phyloP scores from a whole-genome alignment of 2,888 invertebrate species.

The Archips crataeganus region DNA sequence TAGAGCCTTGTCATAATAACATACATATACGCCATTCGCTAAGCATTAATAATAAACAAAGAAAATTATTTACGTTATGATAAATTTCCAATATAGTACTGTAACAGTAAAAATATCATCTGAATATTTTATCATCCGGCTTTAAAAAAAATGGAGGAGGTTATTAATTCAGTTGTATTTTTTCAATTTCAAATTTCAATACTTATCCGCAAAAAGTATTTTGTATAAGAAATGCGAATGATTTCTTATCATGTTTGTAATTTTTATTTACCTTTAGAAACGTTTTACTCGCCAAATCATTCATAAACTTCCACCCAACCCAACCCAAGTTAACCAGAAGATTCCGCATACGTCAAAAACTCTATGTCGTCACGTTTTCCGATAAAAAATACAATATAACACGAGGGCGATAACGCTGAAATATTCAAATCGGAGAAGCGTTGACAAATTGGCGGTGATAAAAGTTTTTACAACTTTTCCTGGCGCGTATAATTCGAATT shows the following conservation, averaged over 20 bases:
- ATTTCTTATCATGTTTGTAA: background rate
- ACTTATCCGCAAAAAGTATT: too few species aligned
- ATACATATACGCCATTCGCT: too few species aligned
- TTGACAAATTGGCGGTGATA: conserved; percentile 63
- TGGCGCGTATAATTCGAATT: conserved; percentile 51
- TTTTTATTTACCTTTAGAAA: background rate
- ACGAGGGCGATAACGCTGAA: conserved; percentile 45
- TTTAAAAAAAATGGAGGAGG: too few species aligned
- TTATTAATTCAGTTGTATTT: too few species aligned
- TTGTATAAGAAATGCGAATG: too few species aligned
- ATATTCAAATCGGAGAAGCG: conserved; percentile 56
- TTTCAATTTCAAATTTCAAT: too few species aligned
- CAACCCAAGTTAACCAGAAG: background rate
- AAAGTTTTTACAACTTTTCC: conserved; percentile 57
- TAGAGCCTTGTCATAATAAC: too few species aligned
- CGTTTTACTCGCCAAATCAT: background rate
- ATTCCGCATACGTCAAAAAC: conserved; percentile 12
- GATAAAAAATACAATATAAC: conserved; percentile 41
- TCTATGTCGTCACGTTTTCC: conserved; percentile 30
- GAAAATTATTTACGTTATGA: too few species aligned
- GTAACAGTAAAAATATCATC: too few species aligned
- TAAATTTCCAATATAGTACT: too few species aligned
- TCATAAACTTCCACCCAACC: background rate
- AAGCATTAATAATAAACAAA: too few species aligned
- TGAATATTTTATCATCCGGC: too few species aligned